A percentile compares a stretch with the other conserved stretches of the same genome.
Conservation (phyloP, 1,140 invertebrate species). For the Lepidotrigona ventralis region DNA sequence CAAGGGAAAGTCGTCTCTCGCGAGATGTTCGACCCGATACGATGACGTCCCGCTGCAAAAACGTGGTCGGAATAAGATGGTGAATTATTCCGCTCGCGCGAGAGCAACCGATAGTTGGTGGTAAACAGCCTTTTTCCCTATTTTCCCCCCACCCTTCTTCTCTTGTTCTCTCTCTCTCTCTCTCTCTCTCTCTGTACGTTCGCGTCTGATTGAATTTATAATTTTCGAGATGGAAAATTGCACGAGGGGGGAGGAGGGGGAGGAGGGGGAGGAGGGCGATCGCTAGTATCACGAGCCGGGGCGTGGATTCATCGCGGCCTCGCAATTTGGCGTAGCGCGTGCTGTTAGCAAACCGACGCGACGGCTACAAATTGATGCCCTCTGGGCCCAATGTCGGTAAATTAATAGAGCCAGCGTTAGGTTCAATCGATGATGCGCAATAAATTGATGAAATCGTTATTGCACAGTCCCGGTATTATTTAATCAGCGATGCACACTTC, state of each 20-base stretch:
- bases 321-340: constrained; percentile 57
- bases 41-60: neutral
- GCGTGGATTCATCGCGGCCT: constrained; percentile 56
- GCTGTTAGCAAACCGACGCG: constrained; percentile 63
- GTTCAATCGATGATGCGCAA: constrained; percentile 62
- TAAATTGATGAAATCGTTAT: constrained; percentile 67
- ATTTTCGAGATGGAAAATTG: constrained; percentile 52
- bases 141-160: no score
- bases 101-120: neutral
- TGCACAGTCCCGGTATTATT: constrained; percentile 55
- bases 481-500: constrained; percentile 53
- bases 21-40: neutral
- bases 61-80: constrained; percentile 8
- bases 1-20: neutral
- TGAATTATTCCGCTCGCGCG: no score
- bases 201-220: constrained; percentile 17
- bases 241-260: neutral
- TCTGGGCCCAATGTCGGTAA: constrained; percentile 59
- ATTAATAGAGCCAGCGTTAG: constrained; percentile 64
- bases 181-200: neutral
- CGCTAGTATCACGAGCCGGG: constrained; percentile 24
- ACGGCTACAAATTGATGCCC: constrained; percentile 65
- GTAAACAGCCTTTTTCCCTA: no score
- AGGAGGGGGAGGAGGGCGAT: neutral
- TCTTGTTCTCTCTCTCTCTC: no score